These are phyloP conservation scores for Aphidius colemani DNA, from an alignment of 2,888 invertebrate species.

Conservation along the genomic window DNA sequence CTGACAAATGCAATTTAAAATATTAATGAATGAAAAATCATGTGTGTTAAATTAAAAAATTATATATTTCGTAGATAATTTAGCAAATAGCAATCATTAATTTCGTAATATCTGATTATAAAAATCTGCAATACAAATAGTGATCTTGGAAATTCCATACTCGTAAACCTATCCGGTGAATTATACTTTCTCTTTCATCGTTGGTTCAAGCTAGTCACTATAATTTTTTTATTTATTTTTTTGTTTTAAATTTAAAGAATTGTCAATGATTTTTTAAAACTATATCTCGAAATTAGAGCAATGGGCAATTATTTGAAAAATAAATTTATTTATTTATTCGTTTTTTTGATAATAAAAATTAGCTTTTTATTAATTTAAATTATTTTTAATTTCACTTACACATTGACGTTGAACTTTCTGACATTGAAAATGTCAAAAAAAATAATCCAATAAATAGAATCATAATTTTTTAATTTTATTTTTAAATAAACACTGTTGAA, in stretches of 20 bases:
- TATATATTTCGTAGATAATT: slow-evolving; percentile 9
- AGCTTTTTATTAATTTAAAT: too few species aligned
- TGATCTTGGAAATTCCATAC: neutral
- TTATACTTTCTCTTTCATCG: slow-evolving; percentile 43
- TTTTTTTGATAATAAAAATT: too few species aligned
- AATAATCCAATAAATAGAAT: slow-evolving; percentile 22
- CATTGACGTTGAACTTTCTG: slow-evolving; percentile 1
- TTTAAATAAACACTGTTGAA: too few species aligned
- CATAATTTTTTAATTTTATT: slow-evolving; percentile 8
- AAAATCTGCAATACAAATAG: slow-evolving; percentile 40
- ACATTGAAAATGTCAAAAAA: slow-evolving; percentile 27
- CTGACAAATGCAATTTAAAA: slow-evolving; percentile 52
- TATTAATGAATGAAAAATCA: slow-evolving; percentile 1
- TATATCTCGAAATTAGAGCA: too few species aligned
- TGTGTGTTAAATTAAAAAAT: slow-evolving; percentile 1
- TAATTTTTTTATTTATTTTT: neutral
- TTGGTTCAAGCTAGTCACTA: slow-evolving; percentile 6
- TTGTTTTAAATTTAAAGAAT: neutral
- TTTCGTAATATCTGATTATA: slow-evolving; percentile 19
- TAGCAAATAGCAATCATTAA: neutral
- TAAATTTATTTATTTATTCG: neutral
- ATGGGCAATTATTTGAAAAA: neutral
- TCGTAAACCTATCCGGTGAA: slow-evolving; percentile 28
- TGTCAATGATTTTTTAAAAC: neutral
- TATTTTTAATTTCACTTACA: too few species aligned